Conservation (phyloP, 2,797 vertebrate genomes). For the Sebastes elongatus region DNA sequence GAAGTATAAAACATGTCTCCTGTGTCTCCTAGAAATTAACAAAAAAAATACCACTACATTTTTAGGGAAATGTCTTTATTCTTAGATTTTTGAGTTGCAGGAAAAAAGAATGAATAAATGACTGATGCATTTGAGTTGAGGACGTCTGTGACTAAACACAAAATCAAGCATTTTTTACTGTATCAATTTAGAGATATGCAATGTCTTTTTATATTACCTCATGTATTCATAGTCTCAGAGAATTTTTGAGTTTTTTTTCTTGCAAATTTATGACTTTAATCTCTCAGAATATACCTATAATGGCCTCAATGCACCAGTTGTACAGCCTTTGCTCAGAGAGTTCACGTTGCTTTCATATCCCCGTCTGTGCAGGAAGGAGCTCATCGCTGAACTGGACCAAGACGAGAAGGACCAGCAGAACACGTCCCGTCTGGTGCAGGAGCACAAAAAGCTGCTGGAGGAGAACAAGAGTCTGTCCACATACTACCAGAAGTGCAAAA, state of each 20-base stretch:
- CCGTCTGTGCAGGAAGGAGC: slow-evolving; percentile 87
- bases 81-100: rapidly evolving
- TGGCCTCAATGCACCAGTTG: background rate
- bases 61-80: too few species aligned
- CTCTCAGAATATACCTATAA: too few species aligned
- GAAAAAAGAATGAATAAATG: rapidly evolving
- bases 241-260: background rate
- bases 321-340: background rate
- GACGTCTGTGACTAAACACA: too few species aligned
- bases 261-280: too few species aligned
- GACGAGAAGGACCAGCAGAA: slow-evolving; percentile 99
- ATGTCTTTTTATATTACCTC: background rate
- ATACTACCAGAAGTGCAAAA: slow-evolving; percentile 98
- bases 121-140: too few species aligned
- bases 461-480: slow-evolving; percentile 99
- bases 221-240: background rate
- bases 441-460: slow-evolving; percentile 99
- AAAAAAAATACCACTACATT: too few species aligned
- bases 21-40: too few species aligned
- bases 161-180: too few species aligned
- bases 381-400: slow-evolving; percentile 99
- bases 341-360: background rate
- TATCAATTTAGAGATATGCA: too few species aligned
- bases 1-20: too few species aligned
- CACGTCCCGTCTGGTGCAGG: slow-evolving; percentile 97